Base-by-base conservation (phyloP, 2,797 vertebrate species). In the Platyrinchus mystaceus region DNA sequence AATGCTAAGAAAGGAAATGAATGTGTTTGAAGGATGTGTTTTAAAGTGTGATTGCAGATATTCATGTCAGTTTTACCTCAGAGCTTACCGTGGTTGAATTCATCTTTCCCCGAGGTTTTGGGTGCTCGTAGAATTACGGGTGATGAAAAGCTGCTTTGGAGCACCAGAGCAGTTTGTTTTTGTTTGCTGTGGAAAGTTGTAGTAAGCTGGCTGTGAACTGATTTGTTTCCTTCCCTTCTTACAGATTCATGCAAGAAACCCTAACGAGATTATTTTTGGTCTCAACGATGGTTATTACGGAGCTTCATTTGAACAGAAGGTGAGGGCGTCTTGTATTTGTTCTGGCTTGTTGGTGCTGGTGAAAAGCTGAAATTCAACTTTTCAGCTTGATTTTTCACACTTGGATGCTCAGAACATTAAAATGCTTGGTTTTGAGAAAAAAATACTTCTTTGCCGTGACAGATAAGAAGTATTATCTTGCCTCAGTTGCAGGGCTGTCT, bases 191-290 rank as follows among this genome's bases (percentile, higher is more conserved):
- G 32, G 58, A 19, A 68, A 84, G 34, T 23, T 24, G 6, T 9
- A 27, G 8, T 39, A 37, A 63, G 14, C 20, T 67, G 43, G 32
- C 66, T 15, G 1, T 70, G 62, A 64, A 84, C 13, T 39, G 12
- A 14, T 63, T 59, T 52, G 1, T 87, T 76, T 84, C 79, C 56
- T 70, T 94, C 10, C 76, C 52, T 60, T 43, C 44, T 66, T 74
- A 56, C 75, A 99, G 99, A 99, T 99, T 96, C 99, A 98, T 49
- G 99, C 99, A 82, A 98, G 98, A 95, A 99, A 99, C 97, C 98
- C 99, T 73, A 99, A 99, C 97, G 99, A 99, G 98, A 98, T 99
- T 90, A 99, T 99, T 97, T 99, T 99, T 98, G 99, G 99, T 81
- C 97, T 99, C 95, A 99, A 99, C 75, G 99, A 99, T 96, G 99